Evolutionary conservation across 2,113 vertebrate genomes (phyloP).

Genomic region (Urocolius indicus): DNA sequence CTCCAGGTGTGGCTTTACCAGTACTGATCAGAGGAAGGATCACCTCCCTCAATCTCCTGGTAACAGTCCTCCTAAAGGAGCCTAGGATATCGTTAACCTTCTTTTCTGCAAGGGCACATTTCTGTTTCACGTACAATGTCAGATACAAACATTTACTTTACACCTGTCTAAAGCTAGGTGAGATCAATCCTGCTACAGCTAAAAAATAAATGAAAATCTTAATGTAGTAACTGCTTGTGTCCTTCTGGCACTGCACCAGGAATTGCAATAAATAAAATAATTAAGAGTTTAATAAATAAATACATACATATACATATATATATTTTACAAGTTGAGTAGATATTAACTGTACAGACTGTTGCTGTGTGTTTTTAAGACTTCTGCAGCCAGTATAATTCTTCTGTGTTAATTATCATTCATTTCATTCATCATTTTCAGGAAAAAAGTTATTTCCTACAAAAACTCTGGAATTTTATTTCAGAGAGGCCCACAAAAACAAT

Average conservation of each 20-base stretch:
- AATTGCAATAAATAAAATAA: not conserved
- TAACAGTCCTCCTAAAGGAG: not conserved
- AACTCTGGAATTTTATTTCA: not conserved
- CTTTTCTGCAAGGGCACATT: not conserved
- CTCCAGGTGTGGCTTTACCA: not conserved
- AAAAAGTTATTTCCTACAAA: not conserved
- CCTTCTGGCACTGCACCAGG: not conserved
- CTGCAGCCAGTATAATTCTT: not conserved
- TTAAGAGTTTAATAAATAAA: not conserved
- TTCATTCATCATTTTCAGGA: not conserved
- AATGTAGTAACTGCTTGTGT: not conserved
- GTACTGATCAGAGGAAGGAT: not conserved
- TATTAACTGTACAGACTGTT: not conserved
- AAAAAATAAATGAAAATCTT: not conserved
- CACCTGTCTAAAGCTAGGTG: not conserved
- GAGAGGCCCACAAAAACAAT: not conserved
- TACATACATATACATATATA: not conserved
- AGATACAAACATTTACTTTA: not conserved
- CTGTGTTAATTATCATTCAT: not conserved
- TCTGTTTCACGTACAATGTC: not conserved
- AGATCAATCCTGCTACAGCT: not conserved
- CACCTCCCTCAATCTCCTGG: not conserved
- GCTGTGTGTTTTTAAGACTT: not conserved
- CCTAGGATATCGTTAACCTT: not conserved
- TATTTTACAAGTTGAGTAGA: not conserved